Evolutionary conservation across 2,113 vertebrate species (phyloP), one percentile per base, ranked within the genome.

Genomic region (Amblyopsis rosae): DNA sequence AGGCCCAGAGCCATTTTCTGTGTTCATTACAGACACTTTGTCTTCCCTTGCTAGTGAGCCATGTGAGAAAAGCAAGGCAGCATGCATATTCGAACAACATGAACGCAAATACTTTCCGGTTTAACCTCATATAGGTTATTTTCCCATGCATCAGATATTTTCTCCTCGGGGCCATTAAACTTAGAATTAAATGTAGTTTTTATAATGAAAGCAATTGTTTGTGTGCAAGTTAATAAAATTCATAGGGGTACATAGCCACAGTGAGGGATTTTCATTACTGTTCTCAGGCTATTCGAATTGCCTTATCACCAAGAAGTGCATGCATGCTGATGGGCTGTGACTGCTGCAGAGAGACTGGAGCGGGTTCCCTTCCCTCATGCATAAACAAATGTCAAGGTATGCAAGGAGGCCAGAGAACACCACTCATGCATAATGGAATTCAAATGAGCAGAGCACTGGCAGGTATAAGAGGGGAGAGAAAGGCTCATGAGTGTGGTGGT

Each of bases 201-300:
- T 70, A 86, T 88, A 86, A 89, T 84, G 81, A 86, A 88, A 87
- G 85, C 75, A 79, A 86, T 76, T 76, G 74, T 81, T 89, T 81
- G 69, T 66, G 76, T 77, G 73, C 55, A 54, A 69, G 68, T 83
- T 84, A 83, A 91, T 86, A 76, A 80, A 79, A 83, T 84, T 86
- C 76, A 76, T 65, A 59, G 67, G 77, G 8, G 66, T 84, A 74
- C 74, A 84, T 57, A 48, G 62, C 56, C 33, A 41, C 62, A 73
- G 54, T 50, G 51, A 61, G 68, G 53, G 65, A 75, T 41, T 81
- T 87, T 86, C 79, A 75, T 82, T 82, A 86, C 67, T 71, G 79
- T 73, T 83, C 69, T 56, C 61, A n/a, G 69, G 50, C 60, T 72
- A 51, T 77, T 80, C 67, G 17, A 89, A 80, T 83, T 83, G 70